Percentiles rank a stretch among this genome's conserved stretches.
phyloP scores from a whole-genome alignment of 2,888 invertebrate genomes.

The Phortica okadai region DNA sequence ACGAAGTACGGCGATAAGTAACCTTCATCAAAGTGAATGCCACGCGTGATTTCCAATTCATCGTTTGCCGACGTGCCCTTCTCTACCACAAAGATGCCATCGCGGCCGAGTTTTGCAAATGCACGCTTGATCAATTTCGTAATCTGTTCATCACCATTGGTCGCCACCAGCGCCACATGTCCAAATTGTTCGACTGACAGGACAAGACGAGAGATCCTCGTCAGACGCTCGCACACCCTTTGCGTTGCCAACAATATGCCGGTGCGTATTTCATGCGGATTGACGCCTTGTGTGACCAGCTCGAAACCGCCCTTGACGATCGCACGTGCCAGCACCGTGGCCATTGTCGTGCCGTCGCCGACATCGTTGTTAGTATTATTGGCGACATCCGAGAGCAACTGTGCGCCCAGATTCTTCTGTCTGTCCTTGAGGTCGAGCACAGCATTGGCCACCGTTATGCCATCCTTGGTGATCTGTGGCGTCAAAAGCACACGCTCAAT shows the following conservation, averaged over 20 bases:
- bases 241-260: slow-evolving; percentile 97
- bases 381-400: slow-evolving; percentile 97
- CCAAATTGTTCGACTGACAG: slow-evolving; percentile 98
- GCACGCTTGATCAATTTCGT: slow-evolving; percentile 96
- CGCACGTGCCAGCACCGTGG: slow-evolving; percentile 96
- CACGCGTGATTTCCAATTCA: slow-evolving; percentile 96
- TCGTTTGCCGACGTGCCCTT: slow-evolving; percentile 97
- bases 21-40: slow-evolving; percentile 98
- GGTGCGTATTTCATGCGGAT: slow-evolving; percentile 95
- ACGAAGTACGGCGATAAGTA: slow-evolving; percentile 99
- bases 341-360: slow-evolving; percentile 98
- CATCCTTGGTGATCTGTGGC: slow-evolving; percentile 99
- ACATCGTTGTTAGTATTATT: slow-evolving; percentile 99
- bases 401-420: slow-evolving; percentile 98
- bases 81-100: slow-evolving; percentile 99
- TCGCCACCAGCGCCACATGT: slow-evolving; percentile 98
- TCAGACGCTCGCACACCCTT: slow-evolving; percentile 89
- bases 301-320: slow-evolving; percentile 99
- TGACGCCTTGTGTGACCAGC: slow-evolving; percentile 96
- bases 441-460: slow-evolving; percentile 98
- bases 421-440: slow-evolving; percentile 98
- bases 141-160: slow-evolving; percentile 94
- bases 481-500: slow-evolving; percentile 99
- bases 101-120: slow-evolving; percentile 96
- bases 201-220: slow-evolving; percentile 92